These are phyloP conservation scores for Eristalis pertinax DNA, from an alignment of 2,888 invertebrate species.

Conservation along the genomic window DNA sequence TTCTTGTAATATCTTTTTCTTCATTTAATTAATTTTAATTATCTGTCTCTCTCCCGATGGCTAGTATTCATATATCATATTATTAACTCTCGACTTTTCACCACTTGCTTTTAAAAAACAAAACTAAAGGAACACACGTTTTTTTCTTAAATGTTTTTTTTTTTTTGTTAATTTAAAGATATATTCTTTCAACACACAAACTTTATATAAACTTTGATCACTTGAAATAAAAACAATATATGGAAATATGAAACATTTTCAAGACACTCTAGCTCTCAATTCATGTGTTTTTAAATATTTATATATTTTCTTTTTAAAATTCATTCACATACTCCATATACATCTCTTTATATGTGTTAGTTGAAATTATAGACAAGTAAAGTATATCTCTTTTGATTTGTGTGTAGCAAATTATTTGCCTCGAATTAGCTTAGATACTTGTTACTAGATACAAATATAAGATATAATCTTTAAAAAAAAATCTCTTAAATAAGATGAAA, in stretches of 20 bases:
- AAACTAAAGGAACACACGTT: slow-evolving; percentile 39
- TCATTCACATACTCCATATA: slow-evolving; percentile 59
- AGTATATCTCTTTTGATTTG: slow-evolving; percentile 33
- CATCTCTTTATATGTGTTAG: slow-evolving; percentile 61
- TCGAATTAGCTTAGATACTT: slow-evolving; percentile 60
- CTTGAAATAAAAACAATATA: background rate
- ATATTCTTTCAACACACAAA: background rate
- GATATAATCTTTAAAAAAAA: slow-evolving; percentile 27
- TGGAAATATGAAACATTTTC: background rate
- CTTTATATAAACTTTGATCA: background rate
- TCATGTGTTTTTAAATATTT: background rate
- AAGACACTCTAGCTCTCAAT: slow-evolving; percentile 15
- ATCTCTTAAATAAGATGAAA: slow-evolving; percentile 42
- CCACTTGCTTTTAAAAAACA: slow-evolving; percentile 34
- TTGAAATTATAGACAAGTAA: slow-evolving; percentile 46
- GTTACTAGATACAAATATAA: slow-evolving; percentile 51
- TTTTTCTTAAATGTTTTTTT: slow-evolving; percentile 14
- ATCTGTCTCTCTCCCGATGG: slow-evolving; percentile 4
- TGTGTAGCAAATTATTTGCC: slow-evolving; percentile 62
- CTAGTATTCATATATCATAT: slow-evolving; percentile 29
- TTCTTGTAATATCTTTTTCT: background rate
- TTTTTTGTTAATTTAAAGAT: background rate
- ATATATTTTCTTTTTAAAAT: slow-evolving; percentile 5
- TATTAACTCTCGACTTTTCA: slow-evolving; percentile 6
- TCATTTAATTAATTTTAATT: slow-evolving; percentile 12